Evolutionary conservation across 2,797 vertebrate species (phyloP).

Genomic region (Varecia variegata): DNA sequence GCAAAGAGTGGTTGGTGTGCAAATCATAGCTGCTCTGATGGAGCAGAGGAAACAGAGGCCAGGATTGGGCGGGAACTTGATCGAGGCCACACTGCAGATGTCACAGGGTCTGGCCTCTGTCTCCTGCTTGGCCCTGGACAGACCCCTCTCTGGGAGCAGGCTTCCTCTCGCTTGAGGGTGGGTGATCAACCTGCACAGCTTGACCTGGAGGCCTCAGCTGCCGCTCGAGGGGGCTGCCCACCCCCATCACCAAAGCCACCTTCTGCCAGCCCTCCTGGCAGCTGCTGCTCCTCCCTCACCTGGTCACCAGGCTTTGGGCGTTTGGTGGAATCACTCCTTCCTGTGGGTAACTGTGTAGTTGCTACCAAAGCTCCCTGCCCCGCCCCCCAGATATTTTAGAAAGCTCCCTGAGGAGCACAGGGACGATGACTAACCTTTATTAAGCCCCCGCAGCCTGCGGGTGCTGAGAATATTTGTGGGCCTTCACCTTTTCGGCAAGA

Average conservation of each 20-base stretch:
- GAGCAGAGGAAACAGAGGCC: neutral
- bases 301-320: neutral
- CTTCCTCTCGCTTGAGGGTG: too few species aligned
- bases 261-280: neutral
- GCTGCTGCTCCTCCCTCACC: neutral
- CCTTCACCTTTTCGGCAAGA: neutral
- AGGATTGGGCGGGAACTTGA: neutral
- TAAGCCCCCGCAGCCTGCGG: conserved; percentile 44
- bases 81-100: neutral
- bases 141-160: neutral
- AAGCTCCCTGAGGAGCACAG: neutral
- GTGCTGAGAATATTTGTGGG: conserved; percentile 46
- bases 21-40: neutral
- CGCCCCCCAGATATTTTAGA: neutral
- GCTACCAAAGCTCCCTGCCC: neutral
- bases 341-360: neutral
- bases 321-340: neutral
- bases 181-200: neutral
- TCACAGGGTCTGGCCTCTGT: neutral
- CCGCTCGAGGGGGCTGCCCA: neutral
- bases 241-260: neutral
- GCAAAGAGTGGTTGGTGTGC: rapidly evolving
- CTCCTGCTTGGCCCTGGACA: neutral
- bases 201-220: neutral
- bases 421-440: neutral